These are phyloP conservation scores for Drosophila paucipuncta DNA, from an alignment of 2,888 invertebrate genomes.

Conservation along the genomic window DNA sequence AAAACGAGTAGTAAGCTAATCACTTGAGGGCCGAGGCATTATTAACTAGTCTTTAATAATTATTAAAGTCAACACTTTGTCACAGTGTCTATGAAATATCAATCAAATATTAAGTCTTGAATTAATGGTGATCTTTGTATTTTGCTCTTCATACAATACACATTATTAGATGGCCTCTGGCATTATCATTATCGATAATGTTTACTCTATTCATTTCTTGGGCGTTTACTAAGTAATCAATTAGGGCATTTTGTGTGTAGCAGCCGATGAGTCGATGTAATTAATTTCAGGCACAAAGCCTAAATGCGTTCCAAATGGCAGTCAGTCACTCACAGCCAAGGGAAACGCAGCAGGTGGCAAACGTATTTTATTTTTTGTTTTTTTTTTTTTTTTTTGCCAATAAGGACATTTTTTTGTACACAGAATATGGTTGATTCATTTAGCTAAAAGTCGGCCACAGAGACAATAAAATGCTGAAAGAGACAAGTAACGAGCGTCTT, in stretches of 20 bases:
- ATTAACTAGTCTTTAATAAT: not conserved
- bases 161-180: not conserved
- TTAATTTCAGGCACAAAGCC: conserved; percentile 64
- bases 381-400: conserved; percentile 16
- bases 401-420: conserved; percentile 19
- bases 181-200: conserved; percentile 15
- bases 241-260: conserved; percentile 51
- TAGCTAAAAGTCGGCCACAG: conserved; percentile 64
- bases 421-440: conserved; percentile 64
- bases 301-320: conserved; percentile 42
- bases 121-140: not conserved
- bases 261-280: conserved; percentile 64
- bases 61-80: too few species aligned
- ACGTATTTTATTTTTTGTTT: not conserved
- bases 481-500: conserved; percentile 30
- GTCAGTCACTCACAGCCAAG: conserved; percentile 18
- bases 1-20: not conserved
- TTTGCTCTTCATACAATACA: not conserved
- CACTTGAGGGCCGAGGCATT: not conserved
- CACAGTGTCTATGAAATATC: not conserved
- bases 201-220: conserved; percentile 3
- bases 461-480: conserved; percentile 46
- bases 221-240: conserved; percentile 44
- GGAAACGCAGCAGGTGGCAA: conserved; percentile 67
- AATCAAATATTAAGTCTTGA: not conserved